Conservation (phyloP, 2,113 vertebrate genomes). For the Poeciliopsis occidentalis region DNA sequence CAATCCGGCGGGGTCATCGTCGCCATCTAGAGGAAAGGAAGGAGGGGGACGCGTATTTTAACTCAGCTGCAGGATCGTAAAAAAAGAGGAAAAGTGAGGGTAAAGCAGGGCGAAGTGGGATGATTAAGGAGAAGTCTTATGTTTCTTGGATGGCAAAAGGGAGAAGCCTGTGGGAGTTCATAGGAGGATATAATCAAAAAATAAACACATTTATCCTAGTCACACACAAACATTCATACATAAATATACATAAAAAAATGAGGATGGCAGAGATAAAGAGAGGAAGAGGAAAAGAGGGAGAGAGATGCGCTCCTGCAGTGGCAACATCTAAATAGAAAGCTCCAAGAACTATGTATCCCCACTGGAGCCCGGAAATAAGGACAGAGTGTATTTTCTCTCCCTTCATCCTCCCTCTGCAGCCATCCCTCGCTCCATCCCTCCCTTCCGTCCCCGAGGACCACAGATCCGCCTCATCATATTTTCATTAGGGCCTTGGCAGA, state of each 20-base stretch:
- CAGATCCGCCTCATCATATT: slow-evolving; percentile 81
- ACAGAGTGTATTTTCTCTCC: slow-evolving; percentile 84
- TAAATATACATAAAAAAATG: slow-evolving; percentile 36
- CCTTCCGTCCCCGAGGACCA: slow-evolving; percentile 70
- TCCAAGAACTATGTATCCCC: slow-evolving; percentile 89
- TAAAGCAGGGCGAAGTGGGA: slow-evolving; percentile 55
- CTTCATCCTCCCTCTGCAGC: slow-evolving; percentile 77
- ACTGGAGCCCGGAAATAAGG: slow-evolving; percentile 90
- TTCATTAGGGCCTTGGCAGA: slow-evolving; percentile 81
- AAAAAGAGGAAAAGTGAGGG: slow-evolving; percentile 23
- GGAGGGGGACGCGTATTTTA: not conserved
- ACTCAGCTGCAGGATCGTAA: slow-evolving; percentile 25
- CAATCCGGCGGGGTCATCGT: slow-evolving; percentile 94
- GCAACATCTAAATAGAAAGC: slow-evolving; percentile 84
- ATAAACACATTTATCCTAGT: slow-evolving; percentile 68
- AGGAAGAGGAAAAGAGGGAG: slow-evolving; percentile 50
- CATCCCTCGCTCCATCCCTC: slow-evolving; percentile 64
- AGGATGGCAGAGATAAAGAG: slow-evolving; percentile 62
- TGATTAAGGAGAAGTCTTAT: slow-evolving; percentile 65
- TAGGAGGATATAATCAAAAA: slow-evolving; percentile 58
- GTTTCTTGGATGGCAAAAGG: slow-evolving; percentile 70
- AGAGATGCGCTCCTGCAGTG: slow-evolving; percentile 55
- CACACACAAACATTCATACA: slow-evolving; percentile 24
- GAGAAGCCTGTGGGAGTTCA: slow-evolving; percentile 50
- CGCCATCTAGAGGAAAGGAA: slow-evolving; percentile 87